Base-by-base conservation (phyloP, 2,113 vertebrate species). In the Paratilapia polleni region DNA sequence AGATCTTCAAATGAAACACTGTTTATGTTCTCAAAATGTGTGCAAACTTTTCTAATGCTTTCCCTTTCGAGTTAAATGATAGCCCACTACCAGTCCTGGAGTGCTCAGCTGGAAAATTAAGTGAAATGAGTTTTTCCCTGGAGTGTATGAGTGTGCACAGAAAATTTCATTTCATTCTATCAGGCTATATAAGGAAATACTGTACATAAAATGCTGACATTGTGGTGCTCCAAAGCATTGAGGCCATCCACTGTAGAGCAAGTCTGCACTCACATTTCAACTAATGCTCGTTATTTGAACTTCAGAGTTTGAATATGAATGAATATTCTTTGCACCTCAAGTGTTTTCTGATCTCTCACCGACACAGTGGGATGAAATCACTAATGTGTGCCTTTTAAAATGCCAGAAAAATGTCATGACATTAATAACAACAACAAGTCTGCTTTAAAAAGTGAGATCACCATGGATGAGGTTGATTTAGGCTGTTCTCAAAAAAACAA, bases 231-330 rank as follows among this genome's bases (percentile, higher is more conserved):
- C 41, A 26, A 70, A 43, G 41, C 41, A 28, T 31, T 31, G 28
- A 31, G 28, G 28, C 28, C 28, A 31, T 19, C 38, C 41, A 12
- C 64, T 2, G 41, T 17, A 17, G 38, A 26, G 41, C 0, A 68
- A 22, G 38, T 47, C 64, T 68, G 41, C 22, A 28, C 41, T 28
- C 66, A 20, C 20, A 11, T 31, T 73, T 31, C 10, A 17, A 31
- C 49, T 31, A 49, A 70, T 4, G 19, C 19, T 41, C 24, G 13
- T 43, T 13, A 68, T 24, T 24, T 66, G 13, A 43, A 14, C 24
- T 59, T 10, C 15, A 8, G 15, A 49, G 14, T 24, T 24, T 49
- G 2, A 15, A 15, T 5, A 57, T 10, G 9, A 0, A 24, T 15
- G 0, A 52, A 54, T 20, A 2, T 20, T 52, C 17, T 8, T 4